phyloP scores from a whole-genome alignment of 53 echinoderm and acorn worm genomes.

The Patiria pectinifera region DNA sequence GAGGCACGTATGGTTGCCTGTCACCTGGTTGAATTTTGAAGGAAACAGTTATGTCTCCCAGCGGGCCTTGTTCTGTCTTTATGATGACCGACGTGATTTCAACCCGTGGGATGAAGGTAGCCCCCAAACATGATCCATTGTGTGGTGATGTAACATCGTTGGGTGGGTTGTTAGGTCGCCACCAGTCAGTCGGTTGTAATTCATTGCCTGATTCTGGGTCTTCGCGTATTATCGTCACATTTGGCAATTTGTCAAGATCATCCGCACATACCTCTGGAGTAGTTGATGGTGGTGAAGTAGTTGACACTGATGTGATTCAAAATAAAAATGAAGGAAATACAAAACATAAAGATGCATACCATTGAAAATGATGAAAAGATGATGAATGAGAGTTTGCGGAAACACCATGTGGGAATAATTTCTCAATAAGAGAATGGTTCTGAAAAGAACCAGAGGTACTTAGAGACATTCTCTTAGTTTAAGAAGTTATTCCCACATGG shows the following conservation, averaged over 20 bases:
- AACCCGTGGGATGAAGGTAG: background rate
- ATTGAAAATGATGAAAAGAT: background rate
- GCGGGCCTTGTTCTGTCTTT: background rate
- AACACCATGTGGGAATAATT: too few relatives aligned
- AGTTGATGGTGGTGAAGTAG: constrained; percentile 6
- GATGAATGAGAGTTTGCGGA: too few relatives aligned
- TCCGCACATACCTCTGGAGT: constrained; percentile 27
- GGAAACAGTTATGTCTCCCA: background rate
- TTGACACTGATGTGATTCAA: background rate
- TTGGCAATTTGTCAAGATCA: background rate
- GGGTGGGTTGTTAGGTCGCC: background rate
- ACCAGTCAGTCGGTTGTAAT: constrained; percentile 4
- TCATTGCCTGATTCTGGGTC: background rate
- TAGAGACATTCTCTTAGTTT: too few relatives aligned
- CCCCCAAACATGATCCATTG: background rate
- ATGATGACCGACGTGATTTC: constrained; percentile 13
- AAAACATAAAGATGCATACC: background rate
- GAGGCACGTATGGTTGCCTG: too few relatives aligned
- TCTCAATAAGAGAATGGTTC: too few relatives aligned
- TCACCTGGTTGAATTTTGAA: background rate
- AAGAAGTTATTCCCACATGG: too few relatives aligned
- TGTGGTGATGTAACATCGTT: background rate
- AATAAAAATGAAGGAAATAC: background rate
- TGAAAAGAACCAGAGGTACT: too few relatives aligned
- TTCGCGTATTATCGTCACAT: background rate